Evolutionary conservation across 2,888 invertebrate species (phyloP).

Genomic region (Patella depressa): DNA sequence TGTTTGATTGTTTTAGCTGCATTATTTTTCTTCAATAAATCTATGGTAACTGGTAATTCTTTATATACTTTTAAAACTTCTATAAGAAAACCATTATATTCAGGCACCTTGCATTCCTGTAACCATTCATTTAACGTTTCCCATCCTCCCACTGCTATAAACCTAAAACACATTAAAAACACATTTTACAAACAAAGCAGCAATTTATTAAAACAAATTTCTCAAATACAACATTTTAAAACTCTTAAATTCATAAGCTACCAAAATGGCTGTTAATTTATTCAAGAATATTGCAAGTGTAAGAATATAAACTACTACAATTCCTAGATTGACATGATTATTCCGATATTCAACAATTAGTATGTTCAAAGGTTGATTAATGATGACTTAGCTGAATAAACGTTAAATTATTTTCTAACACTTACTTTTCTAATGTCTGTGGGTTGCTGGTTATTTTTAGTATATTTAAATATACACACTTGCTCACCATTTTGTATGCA

Average conservation of each 20-base stretch:
- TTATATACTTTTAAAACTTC: conserved; percentile 89
- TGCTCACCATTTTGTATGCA: conserved; percentile 94
- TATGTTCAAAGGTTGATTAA: too few relatives aligned
- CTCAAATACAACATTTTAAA: too few relatives aligned
- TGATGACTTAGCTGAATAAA: too few relatives aligned
- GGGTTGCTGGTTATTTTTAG: conserved; percentile 85
- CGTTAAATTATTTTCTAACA: conserved; percentile 36
- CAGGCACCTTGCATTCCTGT: conserved; percentile 85
- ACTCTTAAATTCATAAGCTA: too few relatives aligned
- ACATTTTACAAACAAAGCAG: too few relatives aligned
- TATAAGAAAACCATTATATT: conserved; percentile 89
- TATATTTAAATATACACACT: conserved; percentile 95
- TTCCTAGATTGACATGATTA: too few relatives aligned
- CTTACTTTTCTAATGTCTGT: conserved; percentile 84
- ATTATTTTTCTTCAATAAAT: conserved; percentile 89
- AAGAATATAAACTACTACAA: too few relatives aligned
- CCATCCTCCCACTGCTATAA: conserved; percentile 95
- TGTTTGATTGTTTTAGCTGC: conserved; percentile 91
- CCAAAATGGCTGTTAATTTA: too few relatives aligned
- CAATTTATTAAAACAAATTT: too few relatives aligned
- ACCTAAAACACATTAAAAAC: conserved; percentile 73
- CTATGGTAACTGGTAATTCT: conserved; percentile 90
- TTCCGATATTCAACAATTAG: too few relatives aligned
- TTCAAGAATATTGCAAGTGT: too few relatives aligned
- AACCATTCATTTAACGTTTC: conserved; percentile 90